Evolutionary conservation across 2,113 vertebrate species (phyloP), one percentile per base, ranked within the genome.

Genomic region (Redunca redunca): DNA sequence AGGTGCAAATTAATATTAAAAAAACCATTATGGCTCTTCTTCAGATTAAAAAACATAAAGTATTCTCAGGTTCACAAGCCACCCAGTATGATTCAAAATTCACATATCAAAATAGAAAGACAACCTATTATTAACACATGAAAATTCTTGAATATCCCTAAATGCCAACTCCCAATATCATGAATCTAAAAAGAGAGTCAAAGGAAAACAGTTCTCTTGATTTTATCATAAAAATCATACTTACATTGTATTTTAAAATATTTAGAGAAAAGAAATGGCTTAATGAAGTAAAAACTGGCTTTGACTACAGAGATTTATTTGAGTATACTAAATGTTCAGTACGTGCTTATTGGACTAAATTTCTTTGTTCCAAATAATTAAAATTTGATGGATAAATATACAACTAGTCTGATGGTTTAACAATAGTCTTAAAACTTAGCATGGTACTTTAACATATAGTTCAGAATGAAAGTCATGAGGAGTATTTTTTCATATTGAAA

Each of bases 1-100:
- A 92, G 84, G 84, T 84, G 71, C 71, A 98, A 98, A 98, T 97
- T 98, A 97, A 95, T 98, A 97, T 88, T 87, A 36, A 81, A 88
- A 97, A 96, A 88, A 97, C 95, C n/a, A 95, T 82, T 85, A 85
- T 89, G 57, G 43, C 52, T 82, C 55, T 43, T 92, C 74, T 86
- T 97, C 91, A 96, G 77, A 96, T 96, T 96, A 90, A 97, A 97
- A 98, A 93, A 21, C 10, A 96, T n/a, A 64, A 93, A 95, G 33
- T 78, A 60, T 96, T 77, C 48, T 85, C 43, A n/a, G 12, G 7
- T 80, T 94, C 78, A 95, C 13, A 95, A 95, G 58, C 36, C 13
- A 92, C n/a, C 83, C 6, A 82, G 36, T 90, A 58, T 13, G 5
- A 33, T 90, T 23, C 84, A 92, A 96, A 94, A 23, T 30, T 81